Percentiles rank a stretch among this genome's conserved stretches.
Evolutionary conservation across 2,797 vertebrate species (phyloP).

Genomic region (Enteromius thamalakanensis): DNA sequence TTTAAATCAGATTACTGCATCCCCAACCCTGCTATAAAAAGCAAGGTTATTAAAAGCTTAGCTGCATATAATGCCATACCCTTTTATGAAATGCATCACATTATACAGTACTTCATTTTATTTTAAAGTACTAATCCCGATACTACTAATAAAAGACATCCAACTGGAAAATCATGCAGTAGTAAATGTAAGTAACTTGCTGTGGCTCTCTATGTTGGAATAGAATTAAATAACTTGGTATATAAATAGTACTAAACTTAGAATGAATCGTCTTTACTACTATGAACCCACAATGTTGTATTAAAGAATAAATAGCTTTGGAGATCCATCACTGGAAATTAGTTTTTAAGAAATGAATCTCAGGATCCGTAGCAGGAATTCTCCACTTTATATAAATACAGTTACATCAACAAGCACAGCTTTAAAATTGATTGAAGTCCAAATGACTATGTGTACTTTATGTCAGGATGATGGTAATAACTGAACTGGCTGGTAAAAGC

Average conservation of each 20-base stretch:
- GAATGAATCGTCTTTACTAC: neutral
- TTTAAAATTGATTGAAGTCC: neutral
- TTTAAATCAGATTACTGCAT: conserved; percentile 81
- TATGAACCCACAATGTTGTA: neutral
- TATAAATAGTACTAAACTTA: neutral
- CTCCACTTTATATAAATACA: neutral
- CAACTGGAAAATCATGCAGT: neutral
- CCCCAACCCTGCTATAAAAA: conserved; percentile 78
- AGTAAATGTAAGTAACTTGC: neutral
- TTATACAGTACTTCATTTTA: conserved; percentile 64
- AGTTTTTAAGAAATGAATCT: neutral
- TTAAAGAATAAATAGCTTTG: neutral
- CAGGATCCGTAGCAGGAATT: neutral
- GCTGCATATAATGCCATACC: conserved; percentile 72
- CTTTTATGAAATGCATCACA: conserved; percentile 71
- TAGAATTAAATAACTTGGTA: neutral
- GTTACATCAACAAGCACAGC: neutral
- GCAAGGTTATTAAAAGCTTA: conserved; percentile 84
- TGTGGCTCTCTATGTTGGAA: neutral
- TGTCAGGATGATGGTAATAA: neutral
- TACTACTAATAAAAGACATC: conserved; percentile 66
- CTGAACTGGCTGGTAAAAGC: conserved; percentile 30
- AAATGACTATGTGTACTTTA: neutral
- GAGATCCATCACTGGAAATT: neutral
- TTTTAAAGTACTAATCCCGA: conserved; percentile 71